Evolutionary conservation across 2,888 invertebrate genomes (phyloP), one percentile per base, ranked within the genome.

Genomic region (Ommatoiulus sabulosus): DNA sequence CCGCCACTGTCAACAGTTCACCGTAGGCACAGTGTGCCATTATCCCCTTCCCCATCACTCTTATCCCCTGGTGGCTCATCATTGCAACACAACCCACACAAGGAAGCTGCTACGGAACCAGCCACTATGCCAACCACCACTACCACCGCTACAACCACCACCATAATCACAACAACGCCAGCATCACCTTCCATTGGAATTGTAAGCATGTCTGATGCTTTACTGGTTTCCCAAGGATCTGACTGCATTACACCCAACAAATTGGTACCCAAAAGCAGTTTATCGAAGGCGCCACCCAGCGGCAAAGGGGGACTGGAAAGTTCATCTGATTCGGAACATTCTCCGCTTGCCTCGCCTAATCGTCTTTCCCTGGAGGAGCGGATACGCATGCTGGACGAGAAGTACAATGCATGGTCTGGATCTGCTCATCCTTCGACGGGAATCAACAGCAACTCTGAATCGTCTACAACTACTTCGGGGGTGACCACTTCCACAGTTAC

Each of bases 321-420:
- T 35, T 89, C 89, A 1, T 89, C 89, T 12, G 84, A 84, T 44
- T 63, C 63, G 24, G 88, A 88, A 15, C 72, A 88, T 44, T 89
- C 89, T 8, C 89, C 87, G 5, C 84, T 80, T 24, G 96, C 96
- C 3, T 94, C 94, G 87, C 92, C 92, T 15, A 91, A 90, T 90
- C 89, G 91, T 90, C 93, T 94, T 8, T 95, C 96, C 44, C 94
- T 98, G 90, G 98, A 98, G 92, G 98, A 98, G 92, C 94, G 98
- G 90, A 97, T 99, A 91, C 95, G 96, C 90, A 97, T 96, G 88
- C 94, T 99, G 89, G 98, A 98, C 93, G 98, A 98, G 92, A 97
- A 97, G 92, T 97, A 98, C 92, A 97, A 97, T 92, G 96, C 96
- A 91, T 97, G 97, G 97, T 96, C 96, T 80, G 92, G 91, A 12